Evolutionary conservation across 2,888 invertebrate species (phyloP).

Genomic region (Sturmia bella): DNA sequence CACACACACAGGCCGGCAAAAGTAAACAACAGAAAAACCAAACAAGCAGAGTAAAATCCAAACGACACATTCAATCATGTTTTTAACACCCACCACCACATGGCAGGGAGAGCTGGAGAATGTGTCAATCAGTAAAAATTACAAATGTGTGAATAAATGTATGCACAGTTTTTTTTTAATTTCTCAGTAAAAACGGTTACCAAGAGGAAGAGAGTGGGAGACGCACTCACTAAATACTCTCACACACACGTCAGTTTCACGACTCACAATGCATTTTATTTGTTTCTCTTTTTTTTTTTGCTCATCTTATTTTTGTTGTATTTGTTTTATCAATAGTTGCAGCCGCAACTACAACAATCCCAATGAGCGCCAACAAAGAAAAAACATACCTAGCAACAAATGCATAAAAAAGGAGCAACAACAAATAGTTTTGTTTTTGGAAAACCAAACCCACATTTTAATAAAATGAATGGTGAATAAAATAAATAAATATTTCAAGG

Average conservation of each 20-base stretch:
- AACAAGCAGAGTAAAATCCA: background rate
- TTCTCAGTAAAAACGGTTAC: slow-evolving; percentile 22
- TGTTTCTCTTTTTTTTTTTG: background rate
- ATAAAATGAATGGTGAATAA: slow-evolving; percentile 42
- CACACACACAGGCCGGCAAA: slow-evolving; percentile 10
- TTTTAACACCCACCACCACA: background rate
- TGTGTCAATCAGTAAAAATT: slow-evolving; percentile 6
- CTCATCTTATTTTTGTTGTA: background rate
- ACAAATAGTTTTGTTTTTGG: slow-evolving; percentile 9
- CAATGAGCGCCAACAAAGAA: slow-evolving; percentile 32
- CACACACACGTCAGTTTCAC: slow-evolving; percentile 4
- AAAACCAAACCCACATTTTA: slow-evolving; percentile 47
- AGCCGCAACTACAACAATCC: background rate
- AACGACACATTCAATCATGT: background rate
- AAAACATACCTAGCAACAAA: background rate
- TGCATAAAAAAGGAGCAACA: background rate
- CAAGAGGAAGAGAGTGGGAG: slow-evolving; percentile 5
- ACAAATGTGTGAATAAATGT: background rate
- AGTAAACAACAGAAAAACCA: background rate
- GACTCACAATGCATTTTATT: slow-evolving; percentile 43
- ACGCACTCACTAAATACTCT: background rate
- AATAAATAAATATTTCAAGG: slow-evolving; percentile 60
- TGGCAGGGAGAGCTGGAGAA: background rate
- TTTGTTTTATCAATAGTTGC: slow-evolving; percentile 38
- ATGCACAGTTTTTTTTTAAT: slow-evolving; percentile 1